phyloP scores from a whole-genome alignment of 2,797 vertebrate species.

The Peromyscus nudipes region DNA sequence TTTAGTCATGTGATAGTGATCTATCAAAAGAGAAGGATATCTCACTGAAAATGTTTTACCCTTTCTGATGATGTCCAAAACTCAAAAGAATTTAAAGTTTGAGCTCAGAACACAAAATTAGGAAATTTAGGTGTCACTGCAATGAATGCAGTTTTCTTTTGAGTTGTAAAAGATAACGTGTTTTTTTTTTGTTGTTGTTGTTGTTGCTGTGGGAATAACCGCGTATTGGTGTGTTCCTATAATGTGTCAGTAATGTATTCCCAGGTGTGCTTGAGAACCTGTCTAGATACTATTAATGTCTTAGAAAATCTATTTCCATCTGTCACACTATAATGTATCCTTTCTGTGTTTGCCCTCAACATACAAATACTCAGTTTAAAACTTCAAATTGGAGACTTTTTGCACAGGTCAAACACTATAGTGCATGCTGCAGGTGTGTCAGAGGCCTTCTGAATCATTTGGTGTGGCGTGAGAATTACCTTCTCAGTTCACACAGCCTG shows the following conservation, averaged over 20 bases:
- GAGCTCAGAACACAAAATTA: conserved; percentile 72
- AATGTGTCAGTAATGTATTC: conserved; percentile 81
- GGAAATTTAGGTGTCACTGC: conserved; percentile 65
- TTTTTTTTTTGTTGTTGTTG: conserved; percentile 52
- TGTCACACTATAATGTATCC: conserved; percentile 76
- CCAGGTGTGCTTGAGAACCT: conserved; percentile 79
- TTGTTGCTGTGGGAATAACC: conserved; percentile 71
- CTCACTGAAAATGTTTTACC: conserved; percentile 13
- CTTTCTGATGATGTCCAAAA: neutral
- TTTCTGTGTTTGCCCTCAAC: conserved; percentile 74
- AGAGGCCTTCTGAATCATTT: neutral
- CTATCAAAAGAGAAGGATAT: conserved; percentile 41
- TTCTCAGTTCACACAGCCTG: neutral
- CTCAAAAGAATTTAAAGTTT: conserved; percentile 48
- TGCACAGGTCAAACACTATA: conserved; percentile 47
- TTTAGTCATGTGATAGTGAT: conserved; percentile 52
- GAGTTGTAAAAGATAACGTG: conserved; percentile 67
- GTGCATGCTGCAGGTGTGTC: neutral
- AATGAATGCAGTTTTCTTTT: conserved; percentile 64
- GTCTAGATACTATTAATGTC: conserved; percentile 79
- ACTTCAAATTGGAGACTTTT: conserved; percentile 71
- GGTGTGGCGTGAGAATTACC: neutral
- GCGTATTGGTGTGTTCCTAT: conserved; percentile 68
- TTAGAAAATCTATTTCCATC: conserved; percentile 75
- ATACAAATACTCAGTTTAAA: conserved; percentile 74